These are phyloP conservation scores for Dynastes tityus DNA, from an alignment of 2,888 invertebrate species.

Conservation along the genomic window DNA sequence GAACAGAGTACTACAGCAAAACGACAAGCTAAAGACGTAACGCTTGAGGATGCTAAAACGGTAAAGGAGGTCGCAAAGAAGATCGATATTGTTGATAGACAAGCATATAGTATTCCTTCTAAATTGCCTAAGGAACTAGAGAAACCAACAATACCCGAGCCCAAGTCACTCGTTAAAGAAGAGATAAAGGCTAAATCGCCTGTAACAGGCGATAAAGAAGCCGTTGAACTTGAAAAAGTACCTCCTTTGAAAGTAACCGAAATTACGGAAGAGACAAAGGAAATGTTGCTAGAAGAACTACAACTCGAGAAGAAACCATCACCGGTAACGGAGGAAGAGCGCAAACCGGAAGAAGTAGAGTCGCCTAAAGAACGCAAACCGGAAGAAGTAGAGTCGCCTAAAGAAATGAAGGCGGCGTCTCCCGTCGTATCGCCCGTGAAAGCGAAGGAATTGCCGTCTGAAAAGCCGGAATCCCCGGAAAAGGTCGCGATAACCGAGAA, in stretches of 20 bases:
- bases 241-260: slow-evolving; percentile 5
- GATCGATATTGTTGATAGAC: too few species aligned
- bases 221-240: background rate
- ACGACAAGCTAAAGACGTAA: background rate
- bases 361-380: background rate
- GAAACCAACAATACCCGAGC: background rate
- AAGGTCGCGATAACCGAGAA: too few species aligned
- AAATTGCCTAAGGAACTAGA: slow-evolving; percentile 28
- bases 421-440: too few species aligned
- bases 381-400: background rate
- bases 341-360: background rate
- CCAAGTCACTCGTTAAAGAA: background rate
- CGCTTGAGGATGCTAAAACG: background rate
- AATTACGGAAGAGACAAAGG: background rate
- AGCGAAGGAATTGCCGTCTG: too few species aligned
- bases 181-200: slow-evolving; percentile 15
- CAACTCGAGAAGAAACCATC: background rate
- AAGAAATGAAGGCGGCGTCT: too few species aligned
- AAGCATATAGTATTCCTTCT: background rate
- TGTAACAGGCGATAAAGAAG: background rate
- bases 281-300: background rate
- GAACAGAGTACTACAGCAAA: slow-evolving; percentile 12
- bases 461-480: too few species aligned
- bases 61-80: background rate
- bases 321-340: background rate